These are phyloP conservation scores for Hemibagrus wyckioides DNA, from an alignment of 2,113 vertebrate genomes.

Conservation along the genomic window DNA sequence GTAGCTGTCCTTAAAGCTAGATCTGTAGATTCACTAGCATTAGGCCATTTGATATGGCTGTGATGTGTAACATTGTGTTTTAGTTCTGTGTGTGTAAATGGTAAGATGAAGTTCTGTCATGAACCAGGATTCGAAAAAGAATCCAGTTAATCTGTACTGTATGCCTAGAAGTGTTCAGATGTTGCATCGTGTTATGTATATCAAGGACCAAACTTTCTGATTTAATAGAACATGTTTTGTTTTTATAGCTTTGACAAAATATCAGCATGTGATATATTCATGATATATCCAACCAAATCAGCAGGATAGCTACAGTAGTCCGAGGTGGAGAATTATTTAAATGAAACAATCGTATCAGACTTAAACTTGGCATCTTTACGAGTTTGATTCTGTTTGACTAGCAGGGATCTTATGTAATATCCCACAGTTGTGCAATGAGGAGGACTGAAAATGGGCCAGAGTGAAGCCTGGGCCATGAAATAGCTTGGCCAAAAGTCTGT, in stretches of 20 bases:
- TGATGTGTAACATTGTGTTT: conserved; percentile 21
- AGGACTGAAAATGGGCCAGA: conserved; percentile 41
- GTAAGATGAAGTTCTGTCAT: conserved; percentile 1
- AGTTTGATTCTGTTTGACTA: neutral
- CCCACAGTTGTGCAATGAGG: conserved; percentile 22
- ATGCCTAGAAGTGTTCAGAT: conserved; percentile 17
- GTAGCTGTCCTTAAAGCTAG: conserved; percentile 11
- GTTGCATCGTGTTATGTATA: conserved; percentile 18
- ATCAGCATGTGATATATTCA: conserved; percentile 29
- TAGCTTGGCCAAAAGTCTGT: conserved; percentile 37
- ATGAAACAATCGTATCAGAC: neutral
- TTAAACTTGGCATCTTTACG: neutral
- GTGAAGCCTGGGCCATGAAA: conserved; percentile 29
- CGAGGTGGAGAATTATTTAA: conserved; percentile 4
- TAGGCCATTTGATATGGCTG: conserved; percentile 26
- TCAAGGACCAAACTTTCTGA: conserved; percentile 36
- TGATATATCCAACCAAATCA: neutral
- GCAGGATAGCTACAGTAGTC: neutral
- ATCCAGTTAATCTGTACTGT: conserved; percentile 42
- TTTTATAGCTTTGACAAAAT: conserved; percentile 11
- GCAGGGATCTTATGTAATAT: conserved; percentile 16
- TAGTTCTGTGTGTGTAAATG: conserved; percentile 19
- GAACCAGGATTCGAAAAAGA: conserved; percentile 47
- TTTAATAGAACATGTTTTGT: neutral
- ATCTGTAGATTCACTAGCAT: neutral